Conservation (phyloP, 2,113 vertebrate genomes). For the Cacatua alba region DNA sequence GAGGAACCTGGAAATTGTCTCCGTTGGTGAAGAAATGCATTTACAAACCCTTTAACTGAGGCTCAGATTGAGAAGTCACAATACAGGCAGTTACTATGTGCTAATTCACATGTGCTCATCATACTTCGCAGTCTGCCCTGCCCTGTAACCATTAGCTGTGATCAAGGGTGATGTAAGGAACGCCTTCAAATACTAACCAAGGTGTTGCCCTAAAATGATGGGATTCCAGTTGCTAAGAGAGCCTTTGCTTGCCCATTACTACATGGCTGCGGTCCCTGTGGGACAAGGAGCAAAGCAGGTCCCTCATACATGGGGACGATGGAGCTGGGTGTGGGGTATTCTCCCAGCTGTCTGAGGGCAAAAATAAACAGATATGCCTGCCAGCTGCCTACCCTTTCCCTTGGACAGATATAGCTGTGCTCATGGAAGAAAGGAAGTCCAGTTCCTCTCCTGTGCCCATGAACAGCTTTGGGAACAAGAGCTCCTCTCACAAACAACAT, state of each 20-base stretch:
- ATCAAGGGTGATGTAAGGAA: neutral
- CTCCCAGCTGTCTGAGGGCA: slow-evolving; percentile 20
- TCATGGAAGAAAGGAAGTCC: neutral
- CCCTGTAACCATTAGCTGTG: neutral
- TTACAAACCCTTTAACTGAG: neutral
- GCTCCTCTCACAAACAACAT: slow-evolving; percentile 30
- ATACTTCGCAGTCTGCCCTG: neutral
- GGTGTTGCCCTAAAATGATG: neutral
- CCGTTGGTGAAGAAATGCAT: neutral
- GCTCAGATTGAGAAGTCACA: neutral
- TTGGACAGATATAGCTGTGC: neutral
- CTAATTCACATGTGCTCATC: neutral
- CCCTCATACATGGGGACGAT: neutral
- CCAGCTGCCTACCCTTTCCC: slow-evolving; percentile 22
- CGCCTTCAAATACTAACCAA: neutral
- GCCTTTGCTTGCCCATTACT: neutral
- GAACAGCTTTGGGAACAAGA: slow-evolving; percentile 25
- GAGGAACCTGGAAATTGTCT: neutral
- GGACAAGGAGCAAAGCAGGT: neutral
- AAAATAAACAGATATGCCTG: slow-evolving; percentile 13
- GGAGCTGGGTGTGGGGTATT: neutral
- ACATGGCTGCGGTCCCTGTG: rapidly evolving
- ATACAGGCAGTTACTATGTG: rapidly evolving
- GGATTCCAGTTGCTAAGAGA: neutral
- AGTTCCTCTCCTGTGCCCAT: neutral